Evolutionary conservation across 2,888 invertebrate species (phyloP).

Genomic region (Colostygia pectinataria): DNA sequence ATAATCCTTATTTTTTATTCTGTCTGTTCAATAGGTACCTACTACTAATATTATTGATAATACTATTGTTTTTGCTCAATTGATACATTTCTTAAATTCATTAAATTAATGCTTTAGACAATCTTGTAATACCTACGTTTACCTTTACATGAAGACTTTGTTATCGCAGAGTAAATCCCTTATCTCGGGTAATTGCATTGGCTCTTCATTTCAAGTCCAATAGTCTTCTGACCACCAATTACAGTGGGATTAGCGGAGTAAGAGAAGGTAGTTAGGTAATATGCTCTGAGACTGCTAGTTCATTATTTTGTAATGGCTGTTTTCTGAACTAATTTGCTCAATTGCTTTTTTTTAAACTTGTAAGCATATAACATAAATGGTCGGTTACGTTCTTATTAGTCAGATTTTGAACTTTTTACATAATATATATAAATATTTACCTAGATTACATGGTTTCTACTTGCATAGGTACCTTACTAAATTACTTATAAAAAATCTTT

Average conservation of each 20-base stretch:
- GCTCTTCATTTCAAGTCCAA: slow-evolving; percentile 75
- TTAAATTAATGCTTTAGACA: background rate
- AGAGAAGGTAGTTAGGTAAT: slow-evolving; percentile 49
- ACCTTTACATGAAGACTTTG: slow-evolving; percentile 17
- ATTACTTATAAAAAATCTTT: too few species aligned
- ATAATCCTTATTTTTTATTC: slow-evolving; percentile 33
- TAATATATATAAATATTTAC: too few species aligned
- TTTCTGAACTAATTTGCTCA: slow-evolving; percentile 19
- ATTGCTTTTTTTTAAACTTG: background rate
- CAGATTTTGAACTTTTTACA: too few species aligned
- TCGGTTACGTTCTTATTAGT: too few species aligned
- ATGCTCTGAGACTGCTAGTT: slow-evolving; percentile 62
- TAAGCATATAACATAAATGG: too few species aligned
- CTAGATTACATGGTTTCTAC: too few species aligned
- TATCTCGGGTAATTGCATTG: slow-evolving; percentile 69
- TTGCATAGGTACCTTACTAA: too few species aligned
- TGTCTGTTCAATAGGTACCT: background rate
- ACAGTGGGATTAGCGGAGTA: slow-evolving; percentile 68
- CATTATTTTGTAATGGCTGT: slow-evolving; percentile 49
- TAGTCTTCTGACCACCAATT: slow-evolving; percentile 78
- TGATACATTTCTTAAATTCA: background rate
- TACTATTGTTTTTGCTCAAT: too few species aligned
- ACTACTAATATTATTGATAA: too few species aligned
- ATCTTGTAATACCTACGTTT: background rate
- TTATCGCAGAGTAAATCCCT: slow-evolving; percentile 54